Evolutionary conservation across 2,797 vertebrate species (phyloP), one percentile per base, ranked within the genome.

Genomic region (Ciconia nigra): DNA sequence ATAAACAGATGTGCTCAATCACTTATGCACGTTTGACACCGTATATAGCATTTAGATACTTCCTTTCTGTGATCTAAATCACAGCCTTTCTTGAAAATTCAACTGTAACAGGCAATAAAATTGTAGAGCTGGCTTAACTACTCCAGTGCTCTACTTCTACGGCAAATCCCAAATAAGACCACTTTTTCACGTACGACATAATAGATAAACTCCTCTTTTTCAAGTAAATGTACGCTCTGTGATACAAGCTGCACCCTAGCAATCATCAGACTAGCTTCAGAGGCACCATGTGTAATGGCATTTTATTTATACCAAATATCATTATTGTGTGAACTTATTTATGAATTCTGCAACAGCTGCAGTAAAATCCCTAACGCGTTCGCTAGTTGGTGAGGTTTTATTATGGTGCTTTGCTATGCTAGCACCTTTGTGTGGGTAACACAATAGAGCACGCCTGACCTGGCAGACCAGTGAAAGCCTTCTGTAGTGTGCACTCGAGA

Each of bases 11-110:
- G 52, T 93, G 42, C 59, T 86, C 63, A 69, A 80, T 96, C 97
- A 97, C 78, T 95, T 96, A 94, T 26, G 85, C 55, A 70, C 2
- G 3, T 92, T 67, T 87, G 77, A 97, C 96, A 91, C 89, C 71
- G 72, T 57, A 94, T 66, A 81, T 10, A 69, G 35, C 59, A 76
- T 91, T 94, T 41, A 84, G 92, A 91, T 86, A 95, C 67, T 83
- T 90, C 95, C 92, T 88, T 91, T 95, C 93, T 78, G 59, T 95
- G 72, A 97, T 80, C 51, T 93, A 94, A 96, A 95, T 69, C 84
- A 80, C 82, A 97, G 92, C 57, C 89, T 89, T 92, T 91, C 70
- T 97, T 95, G 90, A 97, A 97, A 93, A 94, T 92, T 96, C 92
- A 95, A 35, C 92, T 83, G 54, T 85, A 96, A 87, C 91, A 95